These are phyloP conservation scores for Nyctibius bracteatus DNA, from an alignment of 2,113 vertebrate species.

Conservation along the genomic window DNA sequence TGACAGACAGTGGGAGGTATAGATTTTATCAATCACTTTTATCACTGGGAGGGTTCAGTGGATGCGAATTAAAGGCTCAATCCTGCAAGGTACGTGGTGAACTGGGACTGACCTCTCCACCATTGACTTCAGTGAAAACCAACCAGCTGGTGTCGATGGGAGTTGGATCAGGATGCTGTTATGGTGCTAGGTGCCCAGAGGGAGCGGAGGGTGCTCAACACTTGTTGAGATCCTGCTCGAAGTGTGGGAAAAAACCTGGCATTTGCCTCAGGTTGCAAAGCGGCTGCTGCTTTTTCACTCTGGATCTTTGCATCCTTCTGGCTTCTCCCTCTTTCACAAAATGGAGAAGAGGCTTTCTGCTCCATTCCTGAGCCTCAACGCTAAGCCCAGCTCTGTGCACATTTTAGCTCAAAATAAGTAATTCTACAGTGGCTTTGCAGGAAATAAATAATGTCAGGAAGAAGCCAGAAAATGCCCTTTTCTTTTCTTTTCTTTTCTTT, in stretches of 20 bases:
- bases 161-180: neutral
- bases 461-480: neutral
- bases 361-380: fast-evolving
- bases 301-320: neutral
- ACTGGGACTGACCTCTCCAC: neutral
- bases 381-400: neutral
- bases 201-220: neutral
- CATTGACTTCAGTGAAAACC: neutral
- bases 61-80: neutral
- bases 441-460: neutral
- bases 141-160: fast-evolving
- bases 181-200: neutral
- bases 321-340: neutral
- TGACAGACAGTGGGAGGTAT: neutral
- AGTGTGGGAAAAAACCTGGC: neutral
- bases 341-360: neutral
- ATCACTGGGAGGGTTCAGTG: neutral
- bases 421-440: neutral
- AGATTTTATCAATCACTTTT: neutral
- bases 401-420: neutral
- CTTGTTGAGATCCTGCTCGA: neutral
- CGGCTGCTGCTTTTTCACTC: neutral
- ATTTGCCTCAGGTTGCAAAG: neutral
- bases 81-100: neutral
- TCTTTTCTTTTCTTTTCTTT: no score